Conservation (phyloP, 2,113 vertebrate species). For the Apistogramma diplotaenia region DNA sequence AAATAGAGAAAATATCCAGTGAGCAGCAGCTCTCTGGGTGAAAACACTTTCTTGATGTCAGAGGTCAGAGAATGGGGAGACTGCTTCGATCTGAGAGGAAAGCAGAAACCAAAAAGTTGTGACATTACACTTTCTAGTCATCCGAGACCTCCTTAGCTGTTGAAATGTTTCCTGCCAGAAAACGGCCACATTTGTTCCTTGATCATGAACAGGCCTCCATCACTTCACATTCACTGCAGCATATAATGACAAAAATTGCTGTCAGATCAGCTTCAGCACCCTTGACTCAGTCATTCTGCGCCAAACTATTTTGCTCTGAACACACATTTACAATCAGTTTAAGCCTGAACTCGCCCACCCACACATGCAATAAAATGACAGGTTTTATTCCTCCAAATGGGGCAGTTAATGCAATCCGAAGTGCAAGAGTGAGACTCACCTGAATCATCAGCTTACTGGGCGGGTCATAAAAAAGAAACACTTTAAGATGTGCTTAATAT, state of each 20-base stretch:
- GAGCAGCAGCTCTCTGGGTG: background rate
- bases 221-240: background rate
- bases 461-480: background rate
- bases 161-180: conserved; percentile 8
- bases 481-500: background rate
- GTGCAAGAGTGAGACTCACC: background rate
- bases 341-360: background rate
- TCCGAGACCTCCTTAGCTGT: background rate
- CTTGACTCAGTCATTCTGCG: background rate
- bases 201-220: background rate
- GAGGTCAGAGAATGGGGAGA: background rate
- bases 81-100: background rate
- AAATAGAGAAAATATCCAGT: background rate
- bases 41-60: too few relatives aligned
- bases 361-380: background rate
- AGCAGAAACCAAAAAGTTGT: background rate
- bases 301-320: background rate
- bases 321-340: background rate
- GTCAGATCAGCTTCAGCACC: background rate
- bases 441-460: background rate
- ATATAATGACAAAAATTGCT: conserved; percentile 5
- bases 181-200: conserved; percentile 3
- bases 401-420: background rate
- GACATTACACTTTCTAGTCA: background rate
- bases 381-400: background rate